Evolutionary conservation across 2,113 vertebrate genomes (phyloP).

Genomic region (Oncorhynchus gorbuscha): DNA sequence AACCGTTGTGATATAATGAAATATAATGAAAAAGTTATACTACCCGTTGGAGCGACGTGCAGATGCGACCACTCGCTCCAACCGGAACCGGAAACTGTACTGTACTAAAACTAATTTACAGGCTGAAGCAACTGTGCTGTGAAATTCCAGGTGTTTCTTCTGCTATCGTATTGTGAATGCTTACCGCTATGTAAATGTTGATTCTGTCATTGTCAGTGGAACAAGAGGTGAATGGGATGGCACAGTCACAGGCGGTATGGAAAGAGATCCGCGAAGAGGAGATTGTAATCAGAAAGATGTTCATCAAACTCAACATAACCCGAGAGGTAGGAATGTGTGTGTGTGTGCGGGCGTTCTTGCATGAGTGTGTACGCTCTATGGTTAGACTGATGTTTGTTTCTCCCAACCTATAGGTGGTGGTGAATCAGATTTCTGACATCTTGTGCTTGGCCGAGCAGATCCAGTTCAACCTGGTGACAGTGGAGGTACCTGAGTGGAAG

Average conservation of each 20-base stretch:
- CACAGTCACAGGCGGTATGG: constrained; percentile 66
- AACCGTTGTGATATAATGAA: too few species aligned
- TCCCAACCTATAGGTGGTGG: constrained; percentile 69
- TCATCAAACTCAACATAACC: constrained; percentile 70
- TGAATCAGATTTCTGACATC: constrained; percentile 71
- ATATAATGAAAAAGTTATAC: too few species aligned
- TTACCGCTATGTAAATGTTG: background rate
- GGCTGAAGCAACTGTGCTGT: too few species aligned
- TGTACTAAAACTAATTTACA: too few species aligned
- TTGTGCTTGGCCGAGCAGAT: constrained; percentile 71
- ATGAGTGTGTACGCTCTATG: too few species aligned
- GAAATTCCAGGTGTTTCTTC: too few species aligned
- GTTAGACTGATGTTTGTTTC: background rate
- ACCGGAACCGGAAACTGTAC: too few species aligned
- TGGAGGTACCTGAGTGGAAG: constrained; percentile 89
- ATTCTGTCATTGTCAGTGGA: constrained; percentile 67
- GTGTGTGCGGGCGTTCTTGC: background rate
- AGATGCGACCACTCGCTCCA: too few species aligned
- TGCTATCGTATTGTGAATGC: too few species aligned
- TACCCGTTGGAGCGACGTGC: too few species aligned
- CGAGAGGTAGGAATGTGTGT: constrained; percentile 74
- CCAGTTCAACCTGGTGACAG: constrained; percentile 73
- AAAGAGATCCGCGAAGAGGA: constrained; percentile 59
- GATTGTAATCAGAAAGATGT: constrained; percentile 70
- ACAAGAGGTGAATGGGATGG: constrained; percentile 59